Evolutionary conservation across 2,888 invertebrate genomes (phyloP).

Genomic region (Heliothis peltigera): DNA sequence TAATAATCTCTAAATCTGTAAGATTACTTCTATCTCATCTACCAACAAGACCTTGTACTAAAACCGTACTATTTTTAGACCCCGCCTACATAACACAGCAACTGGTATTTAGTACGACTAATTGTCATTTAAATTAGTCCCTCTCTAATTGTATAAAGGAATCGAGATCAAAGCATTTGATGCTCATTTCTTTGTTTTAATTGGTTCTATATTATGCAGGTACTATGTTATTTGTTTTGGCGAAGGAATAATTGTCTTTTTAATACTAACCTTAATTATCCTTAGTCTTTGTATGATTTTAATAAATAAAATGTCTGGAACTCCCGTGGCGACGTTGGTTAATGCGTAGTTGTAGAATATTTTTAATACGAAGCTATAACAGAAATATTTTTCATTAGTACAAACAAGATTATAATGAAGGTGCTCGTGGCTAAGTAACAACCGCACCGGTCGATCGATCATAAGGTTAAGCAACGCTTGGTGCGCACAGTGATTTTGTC

Average conservation of each 20-base stretch:
- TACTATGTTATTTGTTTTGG: conserved; percentile 13
- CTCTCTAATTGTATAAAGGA: conserved; percentile 39
- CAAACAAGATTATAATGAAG: no score
- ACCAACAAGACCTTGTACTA: background rate
- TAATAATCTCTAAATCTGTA: background rate
- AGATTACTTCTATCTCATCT: conserved; percentile 26
- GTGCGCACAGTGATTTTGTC: no score
- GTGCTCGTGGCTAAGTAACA: no score
- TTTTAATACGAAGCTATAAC: no score
- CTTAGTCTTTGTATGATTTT: background rate
- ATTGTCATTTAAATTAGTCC: conserved; percentile 39
- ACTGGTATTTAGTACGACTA: conserved; percentile 14
- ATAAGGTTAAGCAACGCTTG: no score
- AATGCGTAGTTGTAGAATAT: no score
- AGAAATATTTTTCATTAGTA: no score
- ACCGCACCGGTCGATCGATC: no score
- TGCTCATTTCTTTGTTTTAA: background rate
- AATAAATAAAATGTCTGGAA: no score
- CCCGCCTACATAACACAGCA: conserved; percentile 1
- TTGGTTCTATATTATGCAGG: no score
- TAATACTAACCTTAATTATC: background rate
- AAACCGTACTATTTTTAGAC: conserved; percentile 7
- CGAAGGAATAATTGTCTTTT: conserved; percentile 4
- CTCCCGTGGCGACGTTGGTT: no score
- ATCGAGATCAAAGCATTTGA: conserved; percentile 27